Percentiles rank a stretch among this genome's conserved stretches.
Conservation (phyloP, 2,797 vertebrate species). For the Garrulus glandarius region DNA sequence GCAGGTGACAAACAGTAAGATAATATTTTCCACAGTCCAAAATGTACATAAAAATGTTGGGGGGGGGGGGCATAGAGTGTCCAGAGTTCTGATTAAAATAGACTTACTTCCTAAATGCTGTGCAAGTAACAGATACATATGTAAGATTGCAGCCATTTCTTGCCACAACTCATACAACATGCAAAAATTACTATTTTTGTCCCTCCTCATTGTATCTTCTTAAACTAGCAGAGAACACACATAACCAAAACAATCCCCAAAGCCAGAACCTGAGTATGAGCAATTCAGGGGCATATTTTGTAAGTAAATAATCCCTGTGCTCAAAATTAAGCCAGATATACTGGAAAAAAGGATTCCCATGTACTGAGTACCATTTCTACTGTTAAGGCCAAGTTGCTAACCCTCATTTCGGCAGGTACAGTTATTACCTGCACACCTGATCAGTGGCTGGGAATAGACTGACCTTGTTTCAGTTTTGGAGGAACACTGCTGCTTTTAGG, state of each 20-base stretch:
- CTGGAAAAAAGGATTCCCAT: not conserved
- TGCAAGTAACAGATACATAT: not conserved
- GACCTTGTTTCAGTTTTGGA: not conserved
- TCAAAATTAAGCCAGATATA: not conserved
- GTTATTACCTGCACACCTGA: not conserved
- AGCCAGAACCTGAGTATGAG: not conserved
- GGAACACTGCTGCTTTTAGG: not conserved
- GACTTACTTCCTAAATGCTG: not conserved
- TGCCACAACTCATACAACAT: not conserved
- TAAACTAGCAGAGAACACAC: not conserved
- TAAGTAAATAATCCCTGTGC: not conserved
- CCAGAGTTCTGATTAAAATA: not conserved
- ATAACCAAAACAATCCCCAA: not conserved
- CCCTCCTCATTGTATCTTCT: not conserved
- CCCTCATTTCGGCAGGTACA: not conserved
- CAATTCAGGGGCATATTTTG: not conserved
- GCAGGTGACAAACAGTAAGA: not conserved
- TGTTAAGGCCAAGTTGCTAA: not conserved
- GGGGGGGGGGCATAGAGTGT: not conserved
- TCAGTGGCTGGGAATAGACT: not conserved
- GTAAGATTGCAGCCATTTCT: not conserved
- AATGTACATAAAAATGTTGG: not conserved
- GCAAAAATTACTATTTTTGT: not conserved
- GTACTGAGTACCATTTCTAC: not conserved
- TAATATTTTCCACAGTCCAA: not conserved